These are phyloP conservation scores for Hedya salicella DNA, from an alignment of 2,888 invertebrate genomes.

Conservation along the genomic window DNA sequence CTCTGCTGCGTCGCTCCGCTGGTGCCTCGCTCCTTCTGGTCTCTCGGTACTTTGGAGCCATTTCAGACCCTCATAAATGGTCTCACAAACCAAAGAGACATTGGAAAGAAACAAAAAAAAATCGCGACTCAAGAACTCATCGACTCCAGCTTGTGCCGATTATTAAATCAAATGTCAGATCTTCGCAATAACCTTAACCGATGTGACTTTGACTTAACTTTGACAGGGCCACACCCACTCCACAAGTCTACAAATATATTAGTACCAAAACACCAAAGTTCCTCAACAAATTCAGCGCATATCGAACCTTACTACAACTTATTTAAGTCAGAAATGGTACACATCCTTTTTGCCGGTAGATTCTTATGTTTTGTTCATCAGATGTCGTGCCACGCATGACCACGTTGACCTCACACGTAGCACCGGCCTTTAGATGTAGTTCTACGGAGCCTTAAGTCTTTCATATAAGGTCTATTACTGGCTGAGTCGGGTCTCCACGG, in stretches of 20 bases:
- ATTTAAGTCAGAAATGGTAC: background rate
- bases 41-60: too few relatives aligned
- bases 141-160: too few relatives aligned
- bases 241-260: background rate
- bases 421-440: background rate
- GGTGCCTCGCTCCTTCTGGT: too few relatives aligned
- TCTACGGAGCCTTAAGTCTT: slow-evolving; percentile 1
- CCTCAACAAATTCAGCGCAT: background rate
- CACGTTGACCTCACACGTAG: slow-evolving; percentile 26
- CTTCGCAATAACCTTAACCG: background rate
- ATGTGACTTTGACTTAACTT: slow-evolving; percentile 9
- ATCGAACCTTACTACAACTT: background rate
- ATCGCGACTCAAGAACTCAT: too few relatives aligned
- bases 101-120: too few relatives aligned
- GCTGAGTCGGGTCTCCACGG: background rate
- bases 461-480: background rate
- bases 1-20: too few relatives aligned
- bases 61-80: too few relatives aligned
- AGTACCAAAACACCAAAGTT: background rate
- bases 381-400: slow-evolving; percentile 11
- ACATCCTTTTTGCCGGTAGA: background rate
- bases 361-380: slow-evolving; percentile 4
- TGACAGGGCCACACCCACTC: slow-evolving; percentile 21
- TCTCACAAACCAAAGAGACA: too few relatives aligned
- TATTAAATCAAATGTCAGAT: too few relatives aligned